Evolutionary conservation across 30 jellyfish, hydroid and myxozoan genomes (phyloP).

Genomic region (Turritopsis rubra): DNA sequence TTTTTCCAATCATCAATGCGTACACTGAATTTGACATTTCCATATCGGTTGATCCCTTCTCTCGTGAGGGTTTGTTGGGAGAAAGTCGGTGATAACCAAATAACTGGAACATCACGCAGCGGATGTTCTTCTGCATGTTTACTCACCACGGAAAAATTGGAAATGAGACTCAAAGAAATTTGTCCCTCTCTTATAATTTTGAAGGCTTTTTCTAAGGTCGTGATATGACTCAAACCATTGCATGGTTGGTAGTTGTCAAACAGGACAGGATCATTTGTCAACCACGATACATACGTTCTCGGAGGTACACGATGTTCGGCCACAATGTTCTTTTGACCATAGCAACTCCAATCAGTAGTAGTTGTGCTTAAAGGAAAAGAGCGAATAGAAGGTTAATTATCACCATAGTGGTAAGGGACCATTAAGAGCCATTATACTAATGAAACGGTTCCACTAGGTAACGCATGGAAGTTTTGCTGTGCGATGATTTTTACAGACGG

Average conservation of each 20-base stretch:
- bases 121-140: background rate
- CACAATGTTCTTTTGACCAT: background rate
- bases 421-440: too few relatives aligned
- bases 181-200: background rate
- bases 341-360: background rate
- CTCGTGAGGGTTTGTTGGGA: background rate
- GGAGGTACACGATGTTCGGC: background rate
- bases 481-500: too few relatives aligned
- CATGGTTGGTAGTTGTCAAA: background rate
- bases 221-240: background rate
- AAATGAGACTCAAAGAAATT: background rate
- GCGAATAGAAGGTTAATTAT: too few relatives aligned
- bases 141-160: background rate
- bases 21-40: background rate
- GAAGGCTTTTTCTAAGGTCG: background rate
- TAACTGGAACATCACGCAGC: background rate
- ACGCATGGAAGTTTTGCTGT: too few relatives aligned
- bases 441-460: too few relatives aligned
- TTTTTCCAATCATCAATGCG: background rate
- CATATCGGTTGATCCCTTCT: background rate
- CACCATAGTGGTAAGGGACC: too few relatives aligned
- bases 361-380: too few relatives aligned
- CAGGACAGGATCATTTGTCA: background rate
- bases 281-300: background rate
- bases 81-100: background rate